Percentiles rank a stretch among this genome's conserved stretches.
These are phyloP conservation scores for Tenualosa thibaudeaui DNA, from an alignment of 2,797 vertebrate species.

Conservation along the genomic window DNA sequence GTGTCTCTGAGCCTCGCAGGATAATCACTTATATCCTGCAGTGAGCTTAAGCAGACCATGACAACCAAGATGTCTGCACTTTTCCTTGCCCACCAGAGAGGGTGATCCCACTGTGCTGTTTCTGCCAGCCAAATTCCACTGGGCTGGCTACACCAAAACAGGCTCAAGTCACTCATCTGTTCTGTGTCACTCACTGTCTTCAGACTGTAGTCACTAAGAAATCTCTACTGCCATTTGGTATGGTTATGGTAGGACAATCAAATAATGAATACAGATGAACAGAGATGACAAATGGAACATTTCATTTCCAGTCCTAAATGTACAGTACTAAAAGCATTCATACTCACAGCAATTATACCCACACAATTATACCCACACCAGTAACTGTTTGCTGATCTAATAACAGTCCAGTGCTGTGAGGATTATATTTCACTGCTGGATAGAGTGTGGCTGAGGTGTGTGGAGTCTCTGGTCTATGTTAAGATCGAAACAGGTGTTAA, in stretches of 20 bases:
- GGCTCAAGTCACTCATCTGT: not conserved
- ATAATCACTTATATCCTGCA: not conserved
- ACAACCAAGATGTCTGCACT: not conserved
- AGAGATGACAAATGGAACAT: not conserved
- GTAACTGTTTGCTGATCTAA: not conserved
- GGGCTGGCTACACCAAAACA: not conserved
- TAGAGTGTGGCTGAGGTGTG: not conserved
- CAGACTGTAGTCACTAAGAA: not conserved
- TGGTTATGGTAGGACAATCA: not conserved
- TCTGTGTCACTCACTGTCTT: not conserved
- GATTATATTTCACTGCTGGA: not conserved
- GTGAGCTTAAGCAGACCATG: not conserved
- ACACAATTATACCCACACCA: not conserved
- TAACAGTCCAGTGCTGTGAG: not conserved
- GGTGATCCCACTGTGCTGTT: not conserved
- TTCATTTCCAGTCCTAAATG: not conserved
- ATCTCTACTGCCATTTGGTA: not conserved
- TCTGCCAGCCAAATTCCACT: not conserved
- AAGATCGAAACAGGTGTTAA: not conserved
- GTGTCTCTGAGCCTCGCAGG: not conserved
- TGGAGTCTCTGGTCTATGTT: not conserved
- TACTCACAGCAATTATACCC: not conserved
- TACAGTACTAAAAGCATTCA: not conserved
- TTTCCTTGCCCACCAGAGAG: not conserved
- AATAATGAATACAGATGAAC: not conserved